Conservation (phyloP, 2,113 vertebrate genomes). For the Arvicanthis niloticus region DNA sequence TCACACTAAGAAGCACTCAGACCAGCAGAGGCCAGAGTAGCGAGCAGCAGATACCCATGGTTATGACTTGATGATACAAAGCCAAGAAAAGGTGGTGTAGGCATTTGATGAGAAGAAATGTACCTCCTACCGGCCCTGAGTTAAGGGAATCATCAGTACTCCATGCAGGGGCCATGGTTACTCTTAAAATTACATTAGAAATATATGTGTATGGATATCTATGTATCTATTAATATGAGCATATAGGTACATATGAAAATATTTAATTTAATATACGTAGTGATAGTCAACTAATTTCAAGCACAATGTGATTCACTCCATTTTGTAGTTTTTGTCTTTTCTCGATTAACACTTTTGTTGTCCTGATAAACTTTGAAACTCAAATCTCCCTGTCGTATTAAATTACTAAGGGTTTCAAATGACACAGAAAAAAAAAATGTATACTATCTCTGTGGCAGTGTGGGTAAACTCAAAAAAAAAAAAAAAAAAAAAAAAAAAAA, state of each 20-base stretch:
- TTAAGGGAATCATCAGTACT: not conserved
- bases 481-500: too few relatives aligned
- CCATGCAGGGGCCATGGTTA: not conserved
- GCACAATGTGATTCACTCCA: not conserved
- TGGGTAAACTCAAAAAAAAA: not conserved
- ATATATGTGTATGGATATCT: not conserved
- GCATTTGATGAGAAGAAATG: not conserved
- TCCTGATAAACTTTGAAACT: conserved; percentile 22
- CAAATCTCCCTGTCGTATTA: not conserved
- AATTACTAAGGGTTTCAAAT: conserved; percentile 1
- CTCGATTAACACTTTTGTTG: conserved; percentile 15
- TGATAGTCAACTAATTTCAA: conserved; percentile 23
- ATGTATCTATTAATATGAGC: not conserved
- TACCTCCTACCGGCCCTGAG: not conserved
- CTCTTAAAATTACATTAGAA: not conserved
- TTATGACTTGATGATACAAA: not conserved
- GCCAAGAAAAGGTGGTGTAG: not conserved
- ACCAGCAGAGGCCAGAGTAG: not conserved
- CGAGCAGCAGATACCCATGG: not conserved
- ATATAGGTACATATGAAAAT: not conserved
- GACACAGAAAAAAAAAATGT: conserved; percentile 9
- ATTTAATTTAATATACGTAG: conserved; percentile 26
- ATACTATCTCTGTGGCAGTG: conserved; percentile 29
- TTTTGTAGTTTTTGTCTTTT: conserved; percentile 50
- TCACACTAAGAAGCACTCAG: conserved; percentile 24